Base-by-base conservation (phyloP, 1,140 invertebrate genomes). In the Sarcophaga peregrina region DNA sequence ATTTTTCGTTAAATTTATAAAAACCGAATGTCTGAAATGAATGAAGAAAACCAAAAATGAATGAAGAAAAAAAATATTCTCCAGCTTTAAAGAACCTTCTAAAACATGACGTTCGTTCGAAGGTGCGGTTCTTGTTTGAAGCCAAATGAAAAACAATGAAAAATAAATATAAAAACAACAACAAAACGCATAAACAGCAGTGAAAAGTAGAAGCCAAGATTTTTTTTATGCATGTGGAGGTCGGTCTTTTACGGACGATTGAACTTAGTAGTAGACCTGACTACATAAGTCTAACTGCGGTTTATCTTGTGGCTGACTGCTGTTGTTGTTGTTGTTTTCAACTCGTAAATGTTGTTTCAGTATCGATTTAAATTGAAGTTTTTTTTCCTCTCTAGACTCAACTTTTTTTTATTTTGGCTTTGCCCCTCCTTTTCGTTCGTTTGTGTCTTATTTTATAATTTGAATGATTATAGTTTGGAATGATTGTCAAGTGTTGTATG, bases 121-220 rank as follows among this genome's bases (percentile, higher is more conserved):
- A 68, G 62, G 62, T 68, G 62, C 62, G 62, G 62, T 68, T 68
- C 62, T 68, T 68, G 62, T 68, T 68, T 68, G 62, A 68, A n/a
- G 25, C 25, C 25, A 2, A 37, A 37, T 4, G 25, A 37, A 68
- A 68, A 68, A 68, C 7, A 17, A 68, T 20, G 20, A n/a, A 68
- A 68, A 68, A n/a, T n/a, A 58, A 15, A 58, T 6, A 11, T 6
- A 11, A 58, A 58, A 58, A n/a, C 15, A 58, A 58, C 54, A 4
- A 58, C 15, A 25, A 25, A 62, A 37, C 25, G 25, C 25, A 37
- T 37, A 4, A 37, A 37, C 1, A 4, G 4, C 25, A 37, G 25
- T 37, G 25, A 62, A 62, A 17, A 68, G 62, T 68, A 25, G 54
- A 58, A 58, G 17, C 62, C 62, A 68, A 68, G 62, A 25, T 68